phyloP scores from a whole-genome alignment of 2,888 invertebrate species.

The Orthosia gracilis region DNA sequence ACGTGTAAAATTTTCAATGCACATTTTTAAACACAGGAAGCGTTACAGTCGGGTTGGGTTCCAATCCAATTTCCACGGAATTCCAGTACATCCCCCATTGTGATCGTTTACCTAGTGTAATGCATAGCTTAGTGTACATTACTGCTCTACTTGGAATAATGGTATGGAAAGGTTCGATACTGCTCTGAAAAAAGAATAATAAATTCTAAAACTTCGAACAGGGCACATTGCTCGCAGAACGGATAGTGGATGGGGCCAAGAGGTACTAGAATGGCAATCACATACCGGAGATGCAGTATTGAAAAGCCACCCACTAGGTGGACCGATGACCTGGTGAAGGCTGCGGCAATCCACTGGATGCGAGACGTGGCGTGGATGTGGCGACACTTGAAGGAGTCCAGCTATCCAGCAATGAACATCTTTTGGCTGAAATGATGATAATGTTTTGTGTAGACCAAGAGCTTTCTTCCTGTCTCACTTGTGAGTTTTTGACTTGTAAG shows the following conservation, averaged over 20 bases:
- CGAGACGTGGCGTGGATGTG: no score
- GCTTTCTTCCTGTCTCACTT: no score
- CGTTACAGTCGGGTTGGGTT: conserved; percentile 64
- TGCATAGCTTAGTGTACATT: conserved; percentile 44
- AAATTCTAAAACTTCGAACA: not conserved
- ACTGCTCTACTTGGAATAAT: conserved; percentile 16
- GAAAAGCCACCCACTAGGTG: no score
- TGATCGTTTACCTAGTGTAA: conserved; percentile 64
- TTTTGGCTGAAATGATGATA: no score
- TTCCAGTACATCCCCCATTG: conserved; percentile 58
- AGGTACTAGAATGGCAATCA: no score
- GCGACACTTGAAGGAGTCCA: no score
- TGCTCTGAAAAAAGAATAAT: not conserved
- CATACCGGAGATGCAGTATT: no score
- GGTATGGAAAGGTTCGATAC: conserved; percentile 20
- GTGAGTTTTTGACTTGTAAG: not conserved
- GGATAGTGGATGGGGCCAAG: no score
- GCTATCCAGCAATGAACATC: no score
- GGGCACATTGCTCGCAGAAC: no score
- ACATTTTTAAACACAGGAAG: conserved; percentile 48
- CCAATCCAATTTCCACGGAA: conserved; percentile 71
- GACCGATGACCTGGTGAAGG: no score
- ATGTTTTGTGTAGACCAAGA: not conserved
- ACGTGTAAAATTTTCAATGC: conserved; percentile 39
- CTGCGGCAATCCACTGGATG: no score